A percentile compares a stretch with the other conserved stretches of the same genome.
Conservation (phyloP, 35 echinoderm and acorn worm species). For the Lytechinus variegatus region DNA sequence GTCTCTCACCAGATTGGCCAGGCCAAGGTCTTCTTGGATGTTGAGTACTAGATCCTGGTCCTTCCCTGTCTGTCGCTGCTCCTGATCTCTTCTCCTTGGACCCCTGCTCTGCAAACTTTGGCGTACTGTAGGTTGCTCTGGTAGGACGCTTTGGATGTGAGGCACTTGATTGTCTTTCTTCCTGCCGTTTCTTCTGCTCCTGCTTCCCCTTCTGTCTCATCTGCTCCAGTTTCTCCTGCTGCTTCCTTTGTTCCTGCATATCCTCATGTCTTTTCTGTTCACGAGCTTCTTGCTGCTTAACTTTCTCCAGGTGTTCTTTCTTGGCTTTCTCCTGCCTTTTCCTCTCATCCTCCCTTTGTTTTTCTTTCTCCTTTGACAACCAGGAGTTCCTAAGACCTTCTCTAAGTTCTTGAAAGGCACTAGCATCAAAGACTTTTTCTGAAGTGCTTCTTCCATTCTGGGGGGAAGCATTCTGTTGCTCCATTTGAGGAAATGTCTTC, state of each 20-base stretch:
- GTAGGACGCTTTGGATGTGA: neutral
- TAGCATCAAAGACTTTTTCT: neutral
- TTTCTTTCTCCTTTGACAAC: slow-evolving; percentile 25
- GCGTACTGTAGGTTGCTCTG: slow-evolving; percentile 14
- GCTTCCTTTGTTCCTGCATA: neutral
- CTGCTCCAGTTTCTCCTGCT: neutral
- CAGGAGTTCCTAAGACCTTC: slow-evolving; percentile 31
- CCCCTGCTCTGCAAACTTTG: neutral
- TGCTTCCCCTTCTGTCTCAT: neutral
- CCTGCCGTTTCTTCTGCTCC: neutral
- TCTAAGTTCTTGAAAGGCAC: neutral
- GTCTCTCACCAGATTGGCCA: neutral
- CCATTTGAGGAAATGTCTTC: neutral
- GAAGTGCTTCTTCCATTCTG: neutral
- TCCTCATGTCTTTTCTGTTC: neutral
- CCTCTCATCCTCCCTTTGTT: neutral
- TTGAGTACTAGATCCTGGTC: neutral
- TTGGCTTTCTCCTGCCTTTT: neutral
- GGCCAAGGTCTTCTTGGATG: neutral
- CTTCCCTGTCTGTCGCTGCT: neutral
- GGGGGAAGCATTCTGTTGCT: neutral
- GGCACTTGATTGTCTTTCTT: neutral
- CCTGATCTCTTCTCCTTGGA: slow-evolving; percentile 8
- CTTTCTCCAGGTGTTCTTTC: neutral
- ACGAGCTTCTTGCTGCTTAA: neutral